These are phyloP conservation scores for Brachynemurus nebulosus DNA, from an alignment of 2,888 invertebrate genomes.

Conservation along the genomic window DNA sequence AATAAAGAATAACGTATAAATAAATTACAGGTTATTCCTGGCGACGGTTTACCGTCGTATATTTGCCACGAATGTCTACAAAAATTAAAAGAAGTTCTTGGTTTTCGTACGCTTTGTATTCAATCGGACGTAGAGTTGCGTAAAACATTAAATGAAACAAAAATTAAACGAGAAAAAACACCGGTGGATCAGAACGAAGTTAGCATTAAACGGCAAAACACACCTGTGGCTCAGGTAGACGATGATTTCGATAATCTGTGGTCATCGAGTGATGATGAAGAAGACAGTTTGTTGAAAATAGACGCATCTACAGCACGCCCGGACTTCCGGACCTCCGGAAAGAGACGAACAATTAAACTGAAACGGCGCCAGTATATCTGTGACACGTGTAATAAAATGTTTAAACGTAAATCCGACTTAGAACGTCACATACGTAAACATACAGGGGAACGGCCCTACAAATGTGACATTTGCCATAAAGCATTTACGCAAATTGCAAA, in stretches of 20 bases:
- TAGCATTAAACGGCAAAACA: too few species aligned
- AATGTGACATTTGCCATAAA: constrained; percentile 7
- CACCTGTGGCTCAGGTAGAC: too few species aligned
- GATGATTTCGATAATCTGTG: too few species aligned
- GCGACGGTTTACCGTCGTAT: constrained; percentile 6
- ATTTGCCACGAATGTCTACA: constrained; percentile 7
- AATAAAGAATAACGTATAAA: neutral
- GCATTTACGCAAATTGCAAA: neutral
- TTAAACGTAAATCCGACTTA: neutral
- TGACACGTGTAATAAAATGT: constrained; percentile 4
- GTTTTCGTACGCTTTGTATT: constrained; percentile 5
- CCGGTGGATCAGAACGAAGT: too few species aligned
- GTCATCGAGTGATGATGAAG: too few species aligned
- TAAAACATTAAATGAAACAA: constrained; percentile 4
- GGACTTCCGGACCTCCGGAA: too few species aligned
- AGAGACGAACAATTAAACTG: too few species aligned
- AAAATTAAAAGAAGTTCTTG: constrained; percentile 6
- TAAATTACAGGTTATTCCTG: constrained; percentile 1
- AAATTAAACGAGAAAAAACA: neutral
- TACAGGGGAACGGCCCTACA: constrained; percentile 7
- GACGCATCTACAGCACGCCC: too few species aligned
- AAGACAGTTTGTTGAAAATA: too few species aligned
- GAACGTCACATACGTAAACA: constrained; percentile 3
- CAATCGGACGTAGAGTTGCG: constrained; percentile 4
- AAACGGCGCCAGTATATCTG: neutral